Evolutionary conservation across 2,797 vertebrate genomes (phyloP).

Genomic region (Acestrorhynchus altus): DNA sequence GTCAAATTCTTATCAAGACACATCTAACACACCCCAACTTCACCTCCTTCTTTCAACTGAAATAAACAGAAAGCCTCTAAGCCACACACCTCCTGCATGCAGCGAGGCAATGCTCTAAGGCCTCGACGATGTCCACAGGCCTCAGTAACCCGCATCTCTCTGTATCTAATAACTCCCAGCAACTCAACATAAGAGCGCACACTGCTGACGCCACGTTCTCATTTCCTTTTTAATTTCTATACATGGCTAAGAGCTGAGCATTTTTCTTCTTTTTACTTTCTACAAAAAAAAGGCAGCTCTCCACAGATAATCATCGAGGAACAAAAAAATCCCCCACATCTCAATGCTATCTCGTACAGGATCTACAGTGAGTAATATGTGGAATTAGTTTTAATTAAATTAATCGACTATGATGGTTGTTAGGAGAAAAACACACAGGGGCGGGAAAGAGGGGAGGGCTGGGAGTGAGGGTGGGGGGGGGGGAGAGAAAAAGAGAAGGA

Average conservation of each 20-base stretch:
- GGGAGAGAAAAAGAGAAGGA: conserved; percentile 55
- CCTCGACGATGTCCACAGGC: background rate
- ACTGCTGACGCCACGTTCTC: conserved; percentile 48
- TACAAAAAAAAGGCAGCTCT: conserved; percentile 48
- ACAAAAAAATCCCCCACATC: conserved; percentile 77
- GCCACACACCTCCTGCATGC: background rate
- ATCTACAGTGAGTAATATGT: conserved; percentile 83
- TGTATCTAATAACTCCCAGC: conserved; percentile 65
- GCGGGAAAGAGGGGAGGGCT: conserved; percentile 45
- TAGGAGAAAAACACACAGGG: conserved; percentile 65
- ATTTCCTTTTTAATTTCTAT: conserved; percentile 44
- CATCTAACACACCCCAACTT: too few species aligned
- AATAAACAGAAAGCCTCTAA: background rate
- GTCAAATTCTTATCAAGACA: too few species aligned
- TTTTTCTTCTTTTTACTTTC: conserved; percentile 53
- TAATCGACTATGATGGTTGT: conserved; percentile 81
- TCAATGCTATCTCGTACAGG: conserved; percentile 79
- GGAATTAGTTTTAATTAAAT: conserved; percentile 85
- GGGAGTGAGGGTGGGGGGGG: conserved; percentile 55
- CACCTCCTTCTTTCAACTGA: too few species aligned
- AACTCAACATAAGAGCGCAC: conserved; percentile 48
- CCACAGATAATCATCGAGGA: conserved; percentile 78
- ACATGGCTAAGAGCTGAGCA: conserved; percentile 48
- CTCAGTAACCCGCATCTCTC: conserved; percentile 53
- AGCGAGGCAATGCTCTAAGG: background rate